Base-by-base conservation (phyloP, 2,113 vertebrate genomes). In the Chauna torquata region DNA sequence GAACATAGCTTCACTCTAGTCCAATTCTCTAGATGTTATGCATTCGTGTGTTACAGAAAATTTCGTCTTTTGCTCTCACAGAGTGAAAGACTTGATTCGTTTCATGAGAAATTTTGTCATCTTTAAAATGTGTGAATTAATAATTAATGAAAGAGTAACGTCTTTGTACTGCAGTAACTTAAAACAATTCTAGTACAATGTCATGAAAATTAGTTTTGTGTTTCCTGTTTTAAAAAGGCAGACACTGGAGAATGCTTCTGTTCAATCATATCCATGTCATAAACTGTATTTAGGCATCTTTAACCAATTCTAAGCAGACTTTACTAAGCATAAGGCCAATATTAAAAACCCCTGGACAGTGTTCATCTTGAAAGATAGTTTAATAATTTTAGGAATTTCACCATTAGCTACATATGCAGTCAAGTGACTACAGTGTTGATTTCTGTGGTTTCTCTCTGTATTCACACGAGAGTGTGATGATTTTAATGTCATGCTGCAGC, bases 401-500 rank as follows among this genome's bases (percentile, higher is more conserved):
- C 55, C 50, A 36, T 82, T 80, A 80, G 34, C 70, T 38, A 36
- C 44, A 15, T 80, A 52, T 79, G 45, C 2, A 2, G 32, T 92
- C 58, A 74, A 50, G n/a, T 87, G 62, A 71, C 61, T 79, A 17
- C 49, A 54, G 1, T 85, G 32, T 77, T 0, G 0, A 3, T 87
- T 93, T 95, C 74, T 89, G 58, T 8, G 7, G 32, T 72, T 86
- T 87, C 27, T 40, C 8, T 95, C 78, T 89, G 57, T 74, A 59
- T 96, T 92, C 70, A 82, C 32, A 95, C 62, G 77, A 42, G n/a
- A 85, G 23, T 76, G 58, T 70, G 64, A 80, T 59, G 86, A 77
- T 94, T 96, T 91, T 91, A 85, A 66, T 90, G 78, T 85, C 54
- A n/a, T 76, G 76, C 96, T 94, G 91, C 91, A 92, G 74, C 66